Evolutionary conservation across 2,797 vertebrate species (phyloP), one percentile per base, ranked within the genome.

Genomic region (Hydrocynus forskahlii): DNA sequence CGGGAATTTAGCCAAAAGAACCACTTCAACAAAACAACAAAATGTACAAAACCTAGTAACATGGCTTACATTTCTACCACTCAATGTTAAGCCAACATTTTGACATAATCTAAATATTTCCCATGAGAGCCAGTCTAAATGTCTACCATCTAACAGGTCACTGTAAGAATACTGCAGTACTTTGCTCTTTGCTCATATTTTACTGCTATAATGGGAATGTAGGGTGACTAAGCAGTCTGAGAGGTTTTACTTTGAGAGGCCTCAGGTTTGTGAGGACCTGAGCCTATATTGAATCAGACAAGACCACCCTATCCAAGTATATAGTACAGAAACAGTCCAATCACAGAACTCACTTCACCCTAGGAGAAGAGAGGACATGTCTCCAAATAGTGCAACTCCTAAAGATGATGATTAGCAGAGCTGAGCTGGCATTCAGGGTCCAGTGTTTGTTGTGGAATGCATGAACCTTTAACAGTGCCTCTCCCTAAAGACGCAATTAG

Each of bases 231-330:
- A 66, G 74, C 48, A 64, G 74, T 7, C 67, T 2, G 68, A 57
- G 52, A 55, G 72, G 35, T 85, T 79, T 77, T 40, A 79, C 72
- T 77, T 75, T 43, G 78, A 82, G 29, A 43, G 71, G 69, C 43
- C 67, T 55, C 72, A 75, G 83, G 79, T 80, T 84, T 71, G 52
- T 77, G 80, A 85, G 62, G 71, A 76, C 76, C 77, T 12, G 59
- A 80, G 72, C 73, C 23, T 71, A 82, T 54, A 85, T 67, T 85
- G 52, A 83, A 66, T 75, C 77, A 77, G 80, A 84, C 81, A 87
- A 73, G 62, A 79, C 83, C 76, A 85, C 83, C 81, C 83, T 81
- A 69, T 85, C 70, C 84, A 85, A 85, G n/a, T n/a, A n/a, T n/a
- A 86, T 64, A 80, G 45, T 59, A 29, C 14, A 72, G 68, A 66